Percentiles rank a stretch among this genome's conserved stretches.
These are phyloP conservation scores for Poecilia latipinna DNA, from an alignment of 2,113 vertebrate genomes.

Conservation along the genomic window DNA sequence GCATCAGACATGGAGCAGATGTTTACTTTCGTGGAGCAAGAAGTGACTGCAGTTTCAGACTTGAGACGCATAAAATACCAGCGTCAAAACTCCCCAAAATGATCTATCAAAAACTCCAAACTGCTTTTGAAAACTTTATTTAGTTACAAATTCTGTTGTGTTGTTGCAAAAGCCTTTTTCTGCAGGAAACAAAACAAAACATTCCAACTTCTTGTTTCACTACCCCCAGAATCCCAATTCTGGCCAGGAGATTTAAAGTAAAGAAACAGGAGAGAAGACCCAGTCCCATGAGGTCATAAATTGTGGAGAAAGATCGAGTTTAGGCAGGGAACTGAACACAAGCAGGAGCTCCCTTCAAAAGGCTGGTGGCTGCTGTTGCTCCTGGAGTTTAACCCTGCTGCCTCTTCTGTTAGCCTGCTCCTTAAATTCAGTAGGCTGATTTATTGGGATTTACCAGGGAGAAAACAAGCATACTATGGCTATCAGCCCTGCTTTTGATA, in stretches of 20 bases:
- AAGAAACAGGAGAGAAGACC: conserved; percentile 36
- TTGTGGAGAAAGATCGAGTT: conserved; percentile 49
- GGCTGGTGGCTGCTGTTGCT: conserved; percentile 66
- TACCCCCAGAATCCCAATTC: conserved; percentile 33
- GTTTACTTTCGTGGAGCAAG: background rate
- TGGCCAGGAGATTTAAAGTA: conserved; percentile 29
- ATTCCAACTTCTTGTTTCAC: conserved; percentile 26
- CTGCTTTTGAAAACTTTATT: background rate
- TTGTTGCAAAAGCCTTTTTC: conserved; percentile 14
- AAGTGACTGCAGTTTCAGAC: background rate
- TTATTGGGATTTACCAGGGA: conserved; percentile 73
- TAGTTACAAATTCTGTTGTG: background rate
- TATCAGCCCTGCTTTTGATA: conserved; percentile 66
- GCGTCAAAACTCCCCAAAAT: no score
- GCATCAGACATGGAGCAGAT: no score
- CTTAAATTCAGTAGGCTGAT: conserved; percentile 78
- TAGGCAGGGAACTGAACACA: conserved; percentile 53
- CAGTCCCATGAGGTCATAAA: conserved; percentile 61
- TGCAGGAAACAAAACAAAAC: background rate
- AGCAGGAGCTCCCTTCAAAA: conserved; percentile 70
- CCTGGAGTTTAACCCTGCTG: conserved; percentile 77
- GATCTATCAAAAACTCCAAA: no score
- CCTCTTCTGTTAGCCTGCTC: conserved; percentile 65
- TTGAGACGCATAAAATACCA: no score
- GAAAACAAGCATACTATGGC: conserved; percentile 73